These are phyloP conservation scores for Athetis lepigone DNA, from an alignment of 2,888 invertebrate species.

Conservation along the genomic window DNA sequence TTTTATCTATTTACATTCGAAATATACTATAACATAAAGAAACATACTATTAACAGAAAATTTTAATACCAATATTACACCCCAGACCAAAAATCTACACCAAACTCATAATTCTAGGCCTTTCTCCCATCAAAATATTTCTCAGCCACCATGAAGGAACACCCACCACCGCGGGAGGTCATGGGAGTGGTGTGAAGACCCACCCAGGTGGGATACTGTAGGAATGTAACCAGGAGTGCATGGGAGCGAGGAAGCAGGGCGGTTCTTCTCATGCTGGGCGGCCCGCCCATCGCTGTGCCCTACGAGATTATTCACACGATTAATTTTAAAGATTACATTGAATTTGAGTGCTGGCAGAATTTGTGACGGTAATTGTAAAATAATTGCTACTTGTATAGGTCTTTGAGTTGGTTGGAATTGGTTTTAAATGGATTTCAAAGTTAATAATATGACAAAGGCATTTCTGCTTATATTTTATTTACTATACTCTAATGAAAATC, in stretches of 20 bases:
- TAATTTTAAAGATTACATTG: constrained; percentile 12
- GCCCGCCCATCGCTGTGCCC: constrained; percentile 68
- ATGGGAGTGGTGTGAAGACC: constrained; percentile 42
- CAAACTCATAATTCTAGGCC: constrained; percentile 7
- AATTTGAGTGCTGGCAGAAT: constrained; percentile 27
- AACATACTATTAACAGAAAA: too few species aligned
- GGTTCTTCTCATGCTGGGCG: constrained; percentile 72
- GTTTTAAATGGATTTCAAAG: neutral
- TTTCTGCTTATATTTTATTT: neutral
- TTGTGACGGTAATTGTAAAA: constrained; percentile 10
- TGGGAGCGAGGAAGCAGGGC: constrained; percentile 58
- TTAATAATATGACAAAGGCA: neutral
- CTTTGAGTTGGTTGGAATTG: neutral
- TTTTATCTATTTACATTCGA: too few species aligned
- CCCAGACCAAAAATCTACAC: neutral
- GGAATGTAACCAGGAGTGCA: constrained; percentile 40
- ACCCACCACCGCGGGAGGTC: constrained; percentile 62
- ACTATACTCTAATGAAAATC: too few species aligned
- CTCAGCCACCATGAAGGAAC: constrained; percentile 41
- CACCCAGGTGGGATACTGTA: constrained; percentile 21
- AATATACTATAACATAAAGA: too few species aligned
- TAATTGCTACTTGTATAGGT: constrained; percentile 22
- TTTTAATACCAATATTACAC: too few species aligned
- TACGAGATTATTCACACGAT: constrained; percentile 64
- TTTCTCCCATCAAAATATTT: constrained; percentile 29